A percentile compares a stretch with the other conserved stretches of the same genome.
phyloP scores from a whole-genome alignment of 37 sponge, comb jelly and placozoan species.

The Hormiphora californensis region DNA sequence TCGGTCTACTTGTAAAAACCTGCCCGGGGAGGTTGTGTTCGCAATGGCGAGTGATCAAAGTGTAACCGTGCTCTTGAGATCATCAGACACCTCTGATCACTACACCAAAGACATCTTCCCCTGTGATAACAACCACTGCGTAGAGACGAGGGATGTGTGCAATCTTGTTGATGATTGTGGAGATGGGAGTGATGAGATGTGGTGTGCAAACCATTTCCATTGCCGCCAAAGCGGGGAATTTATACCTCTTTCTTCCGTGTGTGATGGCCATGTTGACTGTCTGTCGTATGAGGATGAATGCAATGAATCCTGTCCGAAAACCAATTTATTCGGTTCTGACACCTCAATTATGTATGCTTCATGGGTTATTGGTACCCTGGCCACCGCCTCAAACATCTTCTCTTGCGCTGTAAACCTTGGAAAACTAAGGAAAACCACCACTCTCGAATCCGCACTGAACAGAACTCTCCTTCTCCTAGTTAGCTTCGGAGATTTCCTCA shows the following conservation, averaged over 20 bases:
- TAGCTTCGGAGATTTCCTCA: background rate
- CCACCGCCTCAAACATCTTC: background rate
- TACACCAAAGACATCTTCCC: background rate
- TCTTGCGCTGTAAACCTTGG: too few species aligned
- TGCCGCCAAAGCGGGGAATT: background rate
- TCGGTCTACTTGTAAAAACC: background rate
- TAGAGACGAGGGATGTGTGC: background rate
- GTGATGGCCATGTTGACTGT: constrained; percentile 10
- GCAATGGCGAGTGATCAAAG: background rate
- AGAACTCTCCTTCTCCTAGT: background rate
- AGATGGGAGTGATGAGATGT: background rate
- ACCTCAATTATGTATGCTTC: background rate
- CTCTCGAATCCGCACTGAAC: too few species aligned
- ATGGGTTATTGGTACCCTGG: background rate
- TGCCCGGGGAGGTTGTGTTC: background rate
- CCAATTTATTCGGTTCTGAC: background rate
- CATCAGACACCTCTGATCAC: background rate
- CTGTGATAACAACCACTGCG: constrained; percentile 9
- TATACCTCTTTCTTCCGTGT: background rate
- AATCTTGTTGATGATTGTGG: constrained; percentile 38
- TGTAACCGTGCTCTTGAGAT: background rate
- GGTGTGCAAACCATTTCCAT: background rate
- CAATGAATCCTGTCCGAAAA: background rate
- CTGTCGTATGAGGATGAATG: background rate
- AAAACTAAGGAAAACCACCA: too few species aligned